Evolutionary conservation across 2,888 invertebrate genomes (phyloP).

Genomic region (Chrysolina americana): DNA sequence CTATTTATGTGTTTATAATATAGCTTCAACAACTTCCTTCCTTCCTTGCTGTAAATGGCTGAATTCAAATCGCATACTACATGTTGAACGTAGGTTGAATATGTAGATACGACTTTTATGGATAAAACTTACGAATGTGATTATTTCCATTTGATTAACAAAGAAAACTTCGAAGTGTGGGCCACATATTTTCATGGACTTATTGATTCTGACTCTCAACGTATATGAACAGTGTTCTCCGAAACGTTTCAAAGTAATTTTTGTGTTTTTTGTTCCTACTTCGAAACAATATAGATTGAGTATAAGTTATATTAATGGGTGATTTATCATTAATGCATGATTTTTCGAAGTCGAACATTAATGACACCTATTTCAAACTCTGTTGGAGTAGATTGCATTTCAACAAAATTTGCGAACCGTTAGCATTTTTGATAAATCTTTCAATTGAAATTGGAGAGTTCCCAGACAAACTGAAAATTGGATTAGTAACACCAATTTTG

Average conservation of each 20-base stretch:
- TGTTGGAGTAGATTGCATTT: too few species aligned
- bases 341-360: too few species aligned
- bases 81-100: not conserved
- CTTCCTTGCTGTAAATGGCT: slow-evolving; percentile 1
- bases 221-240: not conserved
- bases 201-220: not conserved
- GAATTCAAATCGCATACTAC: not conserved
- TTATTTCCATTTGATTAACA: not conserved
- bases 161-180: not conserved
- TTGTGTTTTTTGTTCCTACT: too few species aligned
- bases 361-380: too few species aligned
- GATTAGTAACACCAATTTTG: too few species aligned
- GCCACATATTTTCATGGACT: not conserved
- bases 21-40: slow-evolving; percentile 4
- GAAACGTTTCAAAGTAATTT: not conserved
- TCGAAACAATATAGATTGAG: too few species aligned
- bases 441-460: too few species aligned
- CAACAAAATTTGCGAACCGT: too few species aligned
- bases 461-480: too few species aligned
- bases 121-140: not conserved
- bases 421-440: too few species aligned
- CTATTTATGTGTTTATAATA: not conserved
- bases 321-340: too few species aligned
- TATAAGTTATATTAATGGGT: too few species aligned
- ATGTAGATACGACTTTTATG: slow-evolving; percentile 17